Evolutionary conservation across 2,113 vertebrate species (phyloP).

Genomic region (Chaetura pelagica): DNA sequence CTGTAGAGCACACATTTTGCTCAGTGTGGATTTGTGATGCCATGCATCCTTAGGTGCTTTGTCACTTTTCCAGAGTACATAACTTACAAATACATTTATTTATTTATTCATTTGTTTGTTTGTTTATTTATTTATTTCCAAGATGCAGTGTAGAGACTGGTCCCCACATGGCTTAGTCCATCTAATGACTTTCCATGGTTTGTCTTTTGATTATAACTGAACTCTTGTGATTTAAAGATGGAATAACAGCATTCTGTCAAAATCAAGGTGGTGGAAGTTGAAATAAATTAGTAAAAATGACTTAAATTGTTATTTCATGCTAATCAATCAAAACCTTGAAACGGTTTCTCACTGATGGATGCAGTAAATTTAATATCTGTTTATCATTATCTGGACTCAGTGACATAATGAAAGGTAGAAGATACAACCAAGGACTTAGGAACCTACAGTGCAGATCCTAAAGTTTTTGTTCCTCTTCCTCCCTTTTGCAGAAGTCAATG

Average conservation of each 20-base stretch:
- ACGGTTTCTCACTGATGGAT: background rate
- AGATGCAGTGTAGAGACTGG: background rate
- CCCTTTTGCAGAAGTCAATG: background rate
- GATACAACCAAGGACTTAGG: background rate
- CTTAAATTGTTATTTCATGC: background rate
- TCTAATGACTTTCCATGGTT: background rate
- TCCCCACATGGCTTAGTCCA: background rate
- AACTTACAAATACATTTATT: background rate
- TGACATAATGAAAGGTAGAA: background rate
- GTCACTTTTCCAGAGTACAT: background rate
- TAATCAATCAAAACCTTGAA: background rate
- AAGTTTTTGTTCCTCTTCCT: background rate
- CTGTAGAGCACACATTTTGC: background rate
- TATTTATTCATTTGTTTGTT: background rate
- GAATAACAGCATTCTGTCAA: background rate
- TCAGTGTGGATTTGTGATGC: background rate
- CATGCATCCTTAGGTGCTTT: background rate
- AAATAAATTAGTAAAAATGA: background rate
- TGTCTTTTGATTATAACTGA: background rate
- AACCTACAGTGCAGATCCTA: background rate
- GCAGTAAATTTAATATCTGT: background rate
- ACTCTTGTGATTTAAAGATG: background rate
- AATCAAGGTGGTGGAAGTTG: background rate
- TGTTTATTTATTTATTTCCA: background rate
- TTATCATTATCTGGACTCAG: background rate